Percentiles rank a stretch among this genome's conserved stretches.
Evolutionary conservation across 2,888 invertebrate species (phyloP).

Genomic region (Euzetes globulus): DNA sequence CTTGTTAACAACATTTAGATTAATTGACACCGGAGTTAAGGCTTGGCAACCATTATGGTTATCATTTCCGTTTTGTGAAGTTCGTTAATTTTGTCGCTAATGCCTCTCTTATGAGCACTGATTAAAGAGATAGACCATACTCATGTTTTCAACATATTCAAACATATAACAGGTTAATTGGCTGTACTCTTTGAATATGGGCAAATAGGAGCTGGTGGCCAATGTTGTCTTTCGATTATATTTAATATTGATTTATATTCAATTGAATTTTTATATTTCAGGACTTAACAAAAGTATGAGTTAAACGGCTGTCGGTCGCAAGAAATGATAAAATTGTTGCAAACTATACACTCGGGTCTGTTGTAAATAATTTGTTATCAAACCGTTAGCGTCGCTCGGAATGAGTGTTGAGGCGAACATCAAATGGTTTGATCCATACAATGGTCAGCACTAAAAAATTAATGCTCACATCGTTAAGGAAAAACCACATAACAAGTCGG

Average conservation of each 20-base stretch:
- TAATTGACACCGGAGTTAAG: conserved; percentile 22
- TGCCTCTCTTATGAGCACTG: neutral
- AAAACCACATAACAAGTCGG: conserved; percentile 10
- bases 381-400: neutral
- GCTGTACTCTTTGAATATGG: too few relatives aligned
- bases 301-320: neutral
- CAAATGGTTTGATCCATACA: neutral
- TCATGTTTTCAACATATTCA: neutral
- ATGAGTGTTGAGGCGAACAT: neutral
- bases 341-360: conserved; percentile 10
- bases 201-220: too few relatives aligned
- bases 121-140: conserved; percentile 3
- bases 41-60: conserved; percentile 19
- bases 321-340: conserved; percentile 16
- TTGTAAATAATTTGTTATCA: conserved; percentile 24
- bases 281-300: neutral
- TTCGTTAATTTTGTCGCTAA: conserved; percentile 16
- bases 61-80: conserved; percentile 23
- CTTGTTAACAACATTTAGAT: conserved; percentile 9
- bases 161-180: conserved; percentile 1
- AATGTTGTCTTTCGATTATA: neutral
- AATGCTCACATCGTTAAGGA: conserved; percentile 20
- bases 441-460: conserved; percentile 18
- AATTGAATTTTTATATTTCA: neutral
- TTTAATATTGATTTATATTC: neutral